Evolutionary conservation across 2,797 vertebrate species (phyloP).

Genomic region (Phoebastria nigripes): DNA sequence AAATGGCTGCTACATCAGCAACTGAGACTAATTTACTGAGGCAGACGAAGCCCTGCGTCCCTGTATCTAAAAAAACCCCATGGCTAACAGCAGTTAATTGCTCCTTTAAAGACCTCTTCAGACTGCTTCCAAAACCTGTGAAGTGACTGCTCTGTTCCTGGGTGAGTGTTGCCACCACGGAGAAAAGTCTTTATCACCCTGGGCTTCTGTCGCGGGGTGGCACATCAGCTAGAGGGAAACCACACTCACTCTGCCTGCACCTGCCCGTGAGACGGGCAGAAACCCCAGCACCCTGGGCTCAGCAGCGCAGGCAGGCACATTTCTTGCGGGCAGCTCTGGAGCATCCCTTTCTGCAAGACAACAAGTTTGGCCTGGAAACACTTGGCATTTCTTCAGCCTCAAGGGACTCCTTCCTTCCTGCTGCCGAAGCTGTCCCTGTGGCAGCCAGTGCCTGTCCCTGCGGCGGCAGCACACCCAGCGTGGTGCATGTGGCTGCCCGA

Average conservation of each 20-base stretch:
- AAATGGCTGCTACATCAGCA: neutral
- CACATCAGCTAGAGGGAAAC: neutral
- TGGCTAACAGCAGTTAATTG: neutral
- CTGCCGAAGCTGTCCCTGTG: neutral
- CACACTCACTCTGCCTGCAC: neutral
- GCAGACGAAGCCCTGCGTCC: neutral
- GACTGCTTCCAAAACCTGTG: neutral
- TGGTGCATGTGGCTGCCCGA: rapidly evolving
- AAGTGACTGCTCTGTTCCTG: neutral
- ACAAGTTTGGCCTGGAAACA: neutral
- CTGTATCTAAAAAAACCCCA: neutral
- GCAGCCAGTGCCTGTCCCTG: neutral
- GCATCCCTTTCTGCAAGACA: neutral
- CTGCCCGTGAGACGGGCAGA: rapidly evolving
- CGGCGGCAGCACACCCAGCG: rapidly evolving
- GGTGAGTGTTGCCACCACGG: neutral
- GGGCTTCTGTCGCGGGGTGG: rapidly evolving
- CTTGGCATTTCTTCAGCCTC: neutral
- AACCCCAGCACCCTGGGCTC: neutral
- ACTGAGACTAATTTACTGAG: neutral
- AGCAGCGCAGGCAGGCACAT: neutral
- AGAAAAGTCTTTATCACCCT: neutral
- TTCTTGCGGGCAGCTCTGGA: neutral
- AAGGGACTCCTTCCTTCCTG: neutral
- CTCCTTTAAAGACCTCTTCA: neutral